A percentile compares a stretch with the other conserved stretches of the same genome.
These are phyloP conservation scores for Drosophila triauraria DNA, from an alignment of 1,140 invertebrate genomes.

Conservation along the genomic window DNA sequence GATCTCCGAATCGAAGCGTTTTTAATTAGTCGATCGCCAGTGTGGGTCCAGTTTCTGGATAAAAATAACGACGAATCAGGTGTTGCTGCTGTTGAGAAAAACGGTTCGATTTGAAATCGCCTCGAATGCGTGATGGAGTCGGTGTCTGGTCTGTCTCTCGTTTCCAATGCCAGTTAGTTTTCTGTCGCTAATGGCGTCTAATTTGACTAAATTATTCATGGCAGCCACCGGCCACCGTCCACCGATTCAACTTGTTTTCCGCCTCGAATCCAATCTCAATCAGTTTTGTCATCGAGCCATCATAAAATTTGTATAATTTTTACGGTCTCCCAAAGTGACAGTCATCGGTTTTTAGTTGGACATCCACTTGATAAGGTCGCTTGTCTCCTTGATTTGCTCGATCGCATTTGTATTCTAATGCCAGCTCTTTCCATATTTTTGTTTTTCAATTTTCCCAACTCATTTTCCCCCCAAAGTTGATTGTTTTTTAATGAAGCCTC, in stretches of 20 bases:
- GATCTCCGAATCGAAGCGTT: constrained; percentile 13
- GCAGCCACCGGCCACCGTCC: constrained; percentile 42
- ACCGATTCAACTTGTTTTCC: constrained; percentile 72
- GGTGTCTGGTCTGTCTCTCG: constrained; percentile 5
- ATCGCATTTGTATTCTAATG: constrained; percentile 76
- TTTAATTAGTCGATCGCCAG: constrained; percentile 61
- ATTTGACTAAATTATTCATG: constrained; percentile 79
- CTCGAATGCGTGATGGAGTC: constrained; percentile 38
- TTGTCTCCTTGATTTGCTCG: constrained; percentile 74
- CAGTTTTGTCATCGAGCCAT: constrained; percentile 75
- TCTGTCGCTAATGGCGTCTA: constrained; percentile 65
- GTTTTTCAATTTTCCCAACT: constrained; percentile 48
- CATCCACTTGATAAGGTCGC: constrained; percentile 48
- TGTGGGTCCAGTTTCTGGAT: constrained; percentile 15
- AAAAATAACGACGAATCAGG: constrained; percentile 70
- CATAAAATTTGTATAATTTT: constrained; percentile 84
- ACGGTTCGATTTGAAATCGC: constrained; percentile 29
- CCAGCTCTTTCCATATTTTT: constrained; percentile 6
- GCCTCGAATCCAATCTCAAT: constrained; percentile 46
- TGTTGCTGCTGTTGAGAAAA: constrained; percentile 39
- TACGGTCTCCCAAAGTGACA: constrained; percentile 76
- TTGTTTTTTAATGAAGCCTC: constrained; percentile 77
- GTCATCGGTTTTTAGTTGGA: constrained; percentile 73
- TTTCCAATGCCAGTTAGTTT: constrained; percentile 42
- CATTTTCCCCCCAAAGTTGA: constrained; percentile 42